Evolutionary conservation across 2,797 vertebrate species (phyloP), one percentile per base, ranked within the genome.

Genomic region (Pempheris klunzingeri): DNA sequence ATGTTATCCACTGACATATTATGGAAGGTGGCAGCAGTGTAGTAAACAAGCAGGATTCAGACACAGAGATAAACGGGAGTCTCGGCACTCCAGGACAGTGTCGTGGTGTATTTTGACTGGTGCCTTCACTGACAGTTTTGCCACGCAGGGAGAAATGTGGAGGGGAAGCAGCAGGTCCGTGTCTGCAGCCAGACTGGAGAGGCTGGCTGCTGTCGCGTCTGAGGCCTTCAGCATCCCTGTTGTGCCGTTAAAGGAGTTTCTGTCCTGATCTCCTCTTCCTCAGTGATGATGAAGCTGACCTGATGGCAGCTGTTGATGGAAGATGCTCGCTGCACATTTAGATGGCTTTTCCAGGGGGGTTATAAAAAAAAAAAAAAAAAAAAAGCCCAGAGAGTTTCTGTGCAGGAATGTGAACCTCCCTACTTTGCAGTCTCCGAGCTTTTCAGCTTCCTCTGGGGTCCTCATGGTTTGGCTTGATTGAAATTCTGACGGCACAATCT

Each of bases 401-500:
- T 66, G 63, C 57, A 39, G 61, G 22, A 76, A 38, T 36, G 20
- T 11, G 5, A 78, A 49, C 22, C 14, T 36, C 26, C 20, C 57
- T 52, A 39, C 43, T 76, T 63, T 69, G 36, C 71, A 66, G 54
- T 77, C 59, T 47, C 53, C 2, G 2, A 69, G 57, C 47, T 71
- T 69, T 79, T 71, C 54, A 57, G 4, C 54, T 63, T 76, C 22
- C 64, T 82, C 72, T 55, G n/a, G 63, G 34, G 30, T 79, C 58
- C 39, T 49, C 74, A 59, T 69, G 4, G 64, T 76, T 79, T 55
- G 62, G 17, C 26, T 34, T 68, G 26, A 87, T 78, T 87, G 57
- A 63, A 80, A 87, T 89, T 86, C 70, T 17, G 71, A 66, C 4
- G 2, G 46, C 60, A 71, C 39, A 61, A 71, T 75, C 41, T 60